Evolutionary conservation across 2,113 vertebrate genomes (phyloP), one percentile per base, ranked within the genome.

Genomic region (Xyliphius kryptos): DNA sequence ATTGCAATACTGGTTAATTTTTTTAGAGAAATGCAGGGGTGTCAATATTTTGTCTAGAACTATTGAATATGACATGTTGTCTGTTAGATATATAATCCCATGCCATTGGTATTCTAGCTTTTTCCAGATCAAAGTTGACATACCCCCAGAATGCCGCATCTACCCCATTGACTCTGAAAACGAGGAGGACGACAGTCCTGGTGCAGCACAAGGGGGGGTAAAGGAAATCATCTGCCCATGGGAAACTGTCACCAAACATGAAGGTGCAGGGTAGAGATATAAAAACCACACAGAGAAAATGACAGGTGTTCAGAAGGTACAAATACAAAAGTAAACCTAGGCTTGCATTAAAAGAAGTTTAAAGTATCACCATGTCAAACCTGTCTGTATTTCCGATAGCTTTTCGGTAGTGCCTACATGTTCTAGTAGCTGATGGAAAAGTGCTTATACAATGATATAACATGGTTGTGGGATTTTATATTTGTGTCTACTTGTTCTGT

Each of bases 181-280:
- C 2, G 89, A 91, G 51, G 77, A 86, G 1, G 86, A 88, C 8
- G 61, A 86, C 47, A 48, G 51, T 55, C 56, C 63, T 49, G 49
- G 41, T 2, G 64, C 80, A 12, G 40, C 3, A 40, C 77, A 73
- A 74, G 81, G 79, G 22, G 76, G 67, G 15, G 83, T 76, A 0
- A 92, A 94, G 77, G 91, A 92, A 77, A 91, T 95, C 66, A 90
- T 95, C 79, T 97, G 93, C 47, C 94, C 93, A 6, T 96, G 94
- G 93, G 93, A 97, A 77, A 89, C 76, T 49, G 78, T 90, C 61
- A 37, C 1, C 1, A 82, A 85, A 0, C 77, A 83, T 44, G 90
- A 88, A 1, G 85, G 85, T n/a, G n/a, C n/a, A n/a, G n/a, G n/a
- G n/a, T n/a, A n/a, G n/a, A n/a, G n/a, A n/a, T n/a, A n/a, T n/a